phyloP scores from a whole-genome alignment of 1,140 invertebrate species.

The Maconellicoccus hirsutus region DNA sequence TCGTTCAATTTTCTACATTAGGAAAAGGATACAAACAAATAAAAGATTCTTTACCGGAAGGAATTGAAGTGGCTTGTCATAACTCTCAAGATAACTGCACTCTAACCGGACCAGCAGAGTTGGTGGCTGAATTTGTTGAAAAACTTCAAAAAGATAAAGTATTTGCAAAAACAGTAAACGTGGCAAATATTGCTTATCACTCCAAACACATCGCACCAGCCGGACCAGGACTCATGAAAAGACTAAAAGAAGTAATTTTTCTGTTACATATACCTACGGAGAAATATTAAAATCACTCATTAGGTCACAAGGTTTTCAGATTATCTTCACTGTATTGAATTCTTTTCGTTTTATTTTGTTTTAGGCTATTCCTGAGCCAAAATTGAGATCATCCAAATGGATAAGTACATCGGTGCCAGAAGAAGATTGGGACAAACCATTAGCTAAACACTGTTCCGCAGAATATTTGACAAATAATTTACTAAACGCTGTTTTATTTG shows the following conservation, averaged over 20 bases:
- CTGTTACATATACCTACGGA: background rate
- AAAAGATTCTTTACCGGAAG: slow-evolving; percentile 45
- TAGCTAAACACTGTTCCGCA: slow-evolving; percentile 45
- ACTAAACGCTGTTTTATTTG: slow-evolving; percentile 43
- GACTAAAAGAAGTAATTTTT: slow-evolving; percentile 57
- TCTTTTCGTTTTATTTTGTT: no score
- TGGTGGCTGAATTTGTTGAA: slow-evolving; percentile 36
- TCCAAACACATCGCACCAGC: slow-evolving; percentile 59
- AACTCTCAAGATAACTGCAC: slow-evolving; percentile 56
- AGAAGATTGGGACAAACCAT: slow-evolving; percentile 32
- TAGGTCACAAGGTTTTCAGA: no score
- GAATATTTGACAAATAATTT: slow-evolving; percentile 59
- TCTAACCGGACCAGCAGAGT: slow-evolving; percentile 51
- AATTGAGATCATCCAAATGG: slow-evolving; percentile 44
- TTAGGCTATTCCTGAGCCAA: slow-evolving; percentile 42
- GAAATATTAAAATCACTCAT: no score
- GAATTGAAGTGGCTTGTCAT: slow-evolving; percentile 56
- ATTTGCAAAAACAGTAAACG: slow-evolving; percentile 61
- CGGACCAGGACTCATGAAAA: slow-evolving; percentile 57
- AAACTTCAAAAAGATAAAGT: slow-evolving; percentile 50
- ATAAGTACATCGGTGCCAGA: slow-evolving; percentile 49
- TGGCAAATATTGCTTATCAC: slow-evolving; percentile 60
- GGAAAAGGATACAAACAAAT: slow-evolving; percentile 51
- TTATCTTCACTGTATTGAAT: no score
- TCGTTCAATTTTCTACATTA: slow-evolving; percentile 35